These are phyloP conservation scores for Pachyseris speciosa DNA, from an alignment of 64 coral and sea anemone species.

Conservation along the genomic window DNA sequence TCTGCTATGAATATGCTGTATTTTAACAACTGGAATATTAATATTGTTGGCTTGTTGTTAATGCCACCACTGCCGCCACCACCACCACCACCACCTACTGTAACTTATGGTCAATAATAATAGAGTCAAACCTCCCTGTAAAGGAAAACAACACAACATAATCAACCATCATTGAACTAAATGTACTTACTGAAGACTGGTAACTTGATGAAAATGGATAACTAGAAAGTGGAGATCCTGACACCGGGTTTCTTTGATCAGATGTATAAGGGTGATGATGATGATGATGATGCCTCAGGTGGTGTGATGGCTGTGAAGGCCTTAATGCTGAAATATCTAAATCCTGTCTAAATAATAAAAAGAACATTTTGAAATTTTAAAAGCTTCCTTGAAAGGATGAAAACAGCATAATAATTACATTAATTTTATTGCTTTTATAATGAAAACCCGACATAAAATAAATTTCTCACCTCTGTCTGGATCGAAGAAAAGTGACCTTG, in stretches of 20 bases:
- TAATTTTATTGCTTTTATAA: neutral
- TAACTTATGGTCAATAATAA: too few relatives aligned
- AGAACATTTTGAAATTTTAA: neutral
- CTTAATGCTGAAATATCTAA: conserved; percentile 11
- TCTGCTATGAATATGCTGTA: too few relatives aligned
- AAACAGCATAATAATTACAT: neutral
- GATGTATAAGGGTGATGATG: conserved; percentile 16
- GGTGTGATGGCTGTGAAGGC: neutral
- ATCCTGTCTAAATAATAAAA: conserved; percentile 15
- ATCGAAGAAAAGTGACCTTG: conserved; percentile 84
- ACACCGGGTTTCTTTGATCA: neutral
- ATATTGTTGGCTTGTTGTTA: too few relatives aligned
- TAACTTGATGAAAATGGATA: conserved; percentile 6
- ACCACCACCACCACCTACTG: too few relatives aligned
- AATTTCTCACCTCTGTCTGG: conserved; percentile 88
- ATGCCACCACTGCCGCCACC: too few relatives aligned
- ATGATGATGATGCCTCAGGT: neutral
- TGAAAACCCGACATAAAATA: too few relatives aligned
- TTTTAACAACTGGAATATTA: too few relatives aligned
- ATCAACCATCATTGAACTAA: too few relatives aligned
- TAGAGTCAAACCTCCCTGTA: too few relatives aligned
- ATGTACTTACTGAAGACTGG: conserved; percentile 13
- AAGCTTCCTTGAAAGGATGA: neutral
- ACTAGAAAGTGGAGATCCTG: conserved; percentile 15
- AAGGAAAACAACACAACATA: too few relatives aligned